These are phyloP conservation scores for Bucco capensis DNA, from an alignment of 2,113 vertebrate genomes.

Conservation along the genomic window DNA sequence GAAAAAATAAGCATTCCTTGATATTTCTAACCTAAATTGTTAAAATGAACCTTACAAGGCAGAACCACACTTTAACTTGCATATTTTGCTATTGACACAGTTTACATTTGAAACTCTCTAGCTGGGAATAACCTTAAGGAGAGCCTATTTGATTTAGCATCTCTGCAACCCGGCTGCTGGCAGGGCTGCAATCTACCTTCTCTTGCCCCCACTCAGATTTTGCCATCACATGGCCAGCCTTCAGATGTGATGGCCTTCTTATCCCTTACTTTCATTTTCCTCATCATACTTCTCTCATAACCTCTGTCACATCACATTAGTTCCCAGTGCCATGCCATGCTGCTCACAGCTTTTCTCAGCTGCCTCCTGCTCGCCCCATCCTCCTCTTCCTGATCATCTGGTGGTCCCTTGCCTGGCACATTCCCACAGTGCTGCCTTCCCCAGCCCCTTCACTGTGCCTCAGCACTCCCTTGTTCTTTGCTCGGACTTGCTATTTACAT, in stretches of 20 bases:
- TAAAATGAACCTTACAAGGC: background rate
- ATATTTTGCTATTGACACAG: background rate
- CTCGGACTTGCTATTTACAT: background rate
- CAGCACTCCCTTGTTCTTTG: accelerated
- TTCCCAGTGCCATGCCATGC: background rate
- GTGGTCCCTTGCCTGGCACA: accelerated
- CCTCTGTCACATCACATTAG: background rate
- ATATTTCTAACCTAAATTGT: background rate
- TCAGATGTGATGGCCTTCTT: background rate
- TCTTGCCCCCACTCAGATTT: background rate
- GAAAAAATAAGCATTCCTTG: background rate
- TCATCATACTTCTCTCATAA: background rate
- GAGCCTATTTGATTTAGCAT: background rate
- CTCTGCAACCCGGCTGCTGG: background rate
- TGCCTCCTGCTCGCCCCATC: background rate
- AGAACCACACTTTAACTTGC: background rate
- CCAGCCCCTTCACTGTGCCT: background rate
- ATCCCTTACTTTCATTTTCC: background rate
- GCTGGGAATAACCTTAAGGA: background rate
- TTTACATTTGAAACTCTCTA: background rate
- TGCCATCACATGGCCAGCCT: background rate
- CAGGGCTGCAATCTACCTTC: background rate
- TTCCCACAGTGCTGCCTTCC: background rate
- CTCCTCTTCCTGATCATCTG: background rate
- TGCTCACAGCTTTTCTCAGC: background rate